A percentile compares a stretch with the other conserved stretches of the same genome.
phyloP scores from a whole-genome alignment of 92 coral and sea anemone species.

The Bergia puertoricense region DNA sequence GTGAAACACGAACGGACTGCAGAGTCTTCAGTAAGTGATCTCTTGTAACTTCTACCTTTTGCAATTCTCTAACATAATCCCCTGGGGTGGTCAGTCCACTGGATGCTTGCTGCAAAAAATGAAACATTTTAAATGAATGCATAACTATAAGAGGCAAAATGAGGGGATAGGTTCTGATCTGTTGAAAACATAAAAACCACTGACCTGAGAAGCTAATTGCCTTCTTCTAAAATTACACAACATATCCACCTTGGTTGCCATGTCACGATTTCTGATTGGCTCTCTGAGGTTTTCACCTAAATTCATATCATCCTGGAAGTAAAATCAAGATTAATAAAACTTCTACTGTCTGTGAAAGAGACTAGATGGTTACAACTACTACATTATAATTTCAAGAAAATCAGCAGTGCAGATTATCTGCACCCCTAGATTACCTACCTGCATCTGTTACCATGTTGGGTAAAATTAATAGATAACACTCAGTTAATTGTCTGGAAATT shows the following conservation, averaged over 20 bases:
- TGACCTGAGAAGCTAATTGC: constrained; percentile 73
- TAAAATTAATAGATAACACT: too few relatives aligned
- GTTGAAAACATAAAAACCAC: neutral
- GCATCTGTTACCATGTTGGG: too few relatives aligned
- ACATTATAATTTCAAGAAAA: too few relatives aligned
- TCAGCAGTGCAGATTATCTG: too few relatives aligned
- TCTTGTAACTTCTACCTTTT: constrained; percentile 68
- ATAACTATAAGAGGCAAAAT: too few relatives aligned
- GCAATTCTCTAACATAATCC: constrained; percentile 85
- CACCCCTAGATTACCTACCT: too few relatives aligned
- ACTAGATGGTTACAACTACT: too few relatives aligned
- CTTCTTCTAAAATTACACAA: constrained; percentile 86
- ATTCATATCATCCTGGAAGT: constrained; percentile 93
- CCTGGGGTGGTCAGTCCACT: constrained; percentile 84
- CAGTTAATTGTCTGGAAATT: too few relatives aligned
- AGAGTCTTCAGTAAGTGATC: constrained; percentile 78
- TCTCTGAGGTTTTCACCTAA: constrained; percentile 77
- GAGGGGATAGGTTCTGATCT: too few relatives aligned
- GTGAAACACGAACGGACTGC: constrained; percentile 93
- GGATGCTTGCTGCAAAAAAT: constrained; percentile 76
- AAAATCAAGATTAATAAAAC: neutral
- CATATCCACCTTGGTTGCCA: constrained; percentile 92
- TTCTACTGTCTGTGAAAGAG: too few relatives aligned
- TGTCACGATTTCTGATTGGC: constrained; percentile 89
- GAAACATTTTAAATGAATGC: neutral